Percentiles rank a stretch among this genome's conserved stretches.
These are phyloP conservation scores for Lordiphosa clarofinis DNA, from an alignment of 1,140 invertebrate species.

Conservation along the genomic window DNA sequence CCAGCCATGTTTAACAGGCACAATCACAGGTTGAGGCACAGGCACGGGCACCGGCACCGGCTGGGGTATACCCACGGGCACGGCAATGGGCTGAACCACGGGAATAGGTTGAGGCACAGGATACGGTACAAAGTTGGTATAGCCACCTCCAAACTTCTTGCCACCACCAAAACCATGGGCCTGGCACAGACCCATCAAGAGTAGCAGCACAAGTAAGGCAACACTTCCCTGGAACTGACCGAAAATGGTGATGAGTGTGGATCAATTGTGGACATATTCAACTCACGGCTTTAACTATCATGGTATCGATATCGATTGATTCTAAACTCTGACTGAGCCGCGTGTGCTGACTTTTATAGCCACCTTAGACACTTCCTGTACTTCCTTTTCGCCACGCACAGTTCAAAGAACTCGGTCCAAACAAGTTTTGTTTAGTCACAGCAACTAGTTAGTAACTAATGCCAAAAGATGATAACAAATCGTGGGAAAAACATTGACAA, in stretches of 20 bases:
- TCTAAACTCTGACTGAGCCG: constrained; percentile 35
- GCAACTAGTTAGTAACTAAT: constrained; percentile 34
- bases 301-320: constrained; percentile 30
- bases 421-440: constrained; percentile 45
- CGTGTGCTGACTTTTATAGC: constrained; percentile 51
- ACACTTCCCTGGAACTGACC: constrained; percentile 12
- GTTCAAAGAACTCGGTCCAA: constrained; percentile 64
- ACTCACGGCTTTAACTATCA: constrained; percentile 28
- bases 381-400: constrained; percentile 39
- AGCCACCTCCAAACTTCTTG: constrained; percentile 42
- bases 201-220: constrained; percentile 17
- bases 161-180: constrained; percentile 56
- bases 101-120: constrained; percentile 51
- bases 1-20: constrained; percentile 13
- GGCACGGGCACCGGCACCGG: constrained; percentile 20
- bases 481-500: constrained; percentile 66
- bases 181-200: constrained; percentile 16
- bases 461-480: constrained; percentile 36
- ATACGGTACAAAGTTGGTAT: constrained; percentile 47
- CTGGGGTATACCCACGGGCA: constrained; percentile 24
- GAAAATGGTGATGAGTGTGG: no score
- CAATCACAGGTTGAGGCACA: constrained; percentile 17
- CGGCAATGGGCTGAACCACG: constrained; percentile 1
- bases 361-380: constrained; percentile 52
- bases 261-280: no score